Conservation (phyloP, 2,113 vertebrate species). For the Hucho hucho region DNA sequence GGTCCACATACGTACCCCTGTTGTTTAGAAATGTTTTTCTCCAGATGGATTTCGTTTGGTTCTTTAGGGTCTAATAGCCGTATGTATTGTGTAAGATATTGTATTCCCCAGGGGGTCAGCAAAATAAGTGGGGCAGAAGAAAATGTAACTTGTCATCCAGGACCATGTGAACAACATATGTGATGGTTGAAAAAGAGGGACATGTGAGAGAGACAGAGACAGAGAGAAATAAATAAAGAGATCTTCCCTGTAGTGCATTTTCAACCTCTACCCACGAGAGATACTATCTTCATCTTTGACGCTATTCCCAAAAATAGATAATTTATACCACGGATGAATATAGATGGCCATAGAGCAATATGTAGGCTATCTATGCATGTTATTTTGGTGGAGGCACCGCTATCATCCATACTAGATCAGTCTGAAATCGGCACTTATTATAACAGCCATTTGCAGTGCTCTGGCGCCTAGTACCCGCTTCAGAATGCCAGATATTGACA, state of each 20-base stretch:
- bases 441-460: background rate
- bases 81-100: background rate
- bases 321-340: too few relatives aligned
- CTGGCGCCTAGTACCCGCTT: conserved; percentile 1
- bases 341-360: too few relatives aligned
- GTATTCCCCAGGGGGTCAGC: background rate
- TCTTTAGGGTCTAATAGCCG: background rate
- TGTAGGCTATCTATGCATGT: background rate
- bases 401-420: background rate
- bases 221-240: background rate
- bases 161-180: background rate
- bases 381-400: background rate
- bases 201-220: background rate
- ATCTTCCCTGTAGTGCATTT: too few relatives aligned
- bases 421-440: background rate
- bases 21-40: conserved; percentile 2
- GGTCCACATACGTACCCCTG: background rate
- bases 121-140: background rate
- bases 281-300: too few relatives aligned
- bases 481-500: background rate
- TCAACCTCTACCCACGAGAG: too few relatives aligned
- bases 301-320: too few relatives aligned
- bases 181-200: background rate
- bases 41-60: background rate
- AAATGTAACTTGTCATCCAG: background rate